Base-by-base conservation (phyloP, 2,797 vertebrate genomes). In the Prunella strophiata region DNA sequence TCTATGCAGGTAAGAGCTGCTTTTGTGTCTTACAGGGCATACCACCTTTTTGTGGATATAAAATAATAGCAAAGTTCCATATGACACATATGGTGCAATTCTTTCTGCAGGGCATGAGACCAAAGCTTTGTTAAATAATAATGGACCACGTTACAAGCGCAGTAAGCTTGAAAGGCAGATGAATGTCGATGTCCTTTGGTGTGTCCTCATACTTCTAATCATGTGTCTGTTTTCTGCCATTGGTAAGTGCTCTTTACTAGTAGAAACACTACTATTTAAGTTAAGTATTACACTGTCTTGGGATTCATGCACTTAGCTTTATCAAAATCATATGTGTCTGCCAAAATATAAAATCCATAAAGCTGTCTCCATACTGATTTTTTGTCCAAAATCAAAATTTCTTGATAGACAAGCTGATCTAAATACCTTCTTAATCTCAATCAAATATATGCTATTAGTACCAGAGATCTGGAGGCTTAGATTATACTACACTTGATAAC, bases 101-200 rank as follows among this genome's bases (percentile, higher is more conserved):
- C 32, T 59, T 86, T 93, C 89, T 95, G 7, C 97, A 99, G 99
- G 99, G 85, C 99, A 99, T 16, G 99, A 99, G 96, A 99, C 99
- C 86, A 99, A 99, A 98, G 99, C 99, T 90, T 99, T 99, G 97
- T 97, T 99, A 85, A 99, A 99, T 97, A 99, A 99, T 97, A 99
- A 99, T 9, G 99, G 99, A 30, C 99, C 99, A 4, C 99, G 99
- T 66, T 99, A 99, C 97, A 99, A 99, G 93, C 99, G 99, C 96
- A 99, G 99, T 88, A 99, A 99, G 96, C 98, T 99, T 89, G 99
- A 99, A 98, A 97, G 99, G 47, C 99, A 99, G 97, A 99, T 99
- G 99, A 99, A 99, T 94, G 97, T 98, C 0, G 98, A 99, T 43
- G 99, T 99, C 91, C 99, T 99, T 97, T 99, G 99, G 99, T 99